Conservation (phyloP, 2,888 invertebrate species). For the Tenthredo scrophulariae region DNA sequence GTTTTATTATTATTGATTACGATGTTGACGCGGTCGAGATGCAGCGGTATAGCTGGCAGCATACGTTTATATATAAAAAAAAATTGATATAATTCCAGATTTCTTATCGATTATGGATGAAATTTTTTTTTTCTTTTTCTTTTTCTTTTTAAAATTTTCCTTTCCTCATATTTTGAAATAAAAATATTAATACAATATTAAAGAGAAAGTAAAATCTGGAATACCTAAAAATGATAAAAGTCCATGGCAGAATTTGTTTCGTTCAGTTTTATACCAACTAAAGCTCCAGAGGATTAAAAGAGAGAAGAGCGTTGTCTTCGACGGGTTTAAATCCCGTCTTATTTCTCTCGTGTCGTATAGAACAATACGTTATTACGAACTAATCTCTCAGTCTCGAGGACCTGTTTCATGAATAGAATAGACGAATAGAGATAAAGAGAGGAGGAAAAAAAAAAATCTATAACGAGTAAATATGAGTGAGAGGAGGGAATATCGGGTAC, state of each 20-base stretch:
- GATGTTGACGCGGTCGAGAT: background rate
- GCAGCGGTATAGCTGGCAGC: no score
- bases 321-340: background rate
- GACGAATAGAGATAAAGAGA: background rate
- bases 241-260: background rate
- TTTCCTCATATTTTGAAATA: background rate
- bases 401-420: background rate
- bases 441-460: background rate
- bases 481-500: background rate
- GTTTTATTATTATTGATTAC: background rate
- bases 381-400: conserved; percentile 67
- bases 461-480: background rate
- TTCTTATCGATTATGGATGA: background rate
- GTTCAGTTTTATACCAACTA: background rate
- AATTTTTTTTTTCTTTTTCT: background rate
- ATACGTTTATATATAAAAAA: background rate
- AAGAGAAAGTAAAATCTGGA: background rate
- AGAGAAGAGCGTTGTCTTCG: background rate
- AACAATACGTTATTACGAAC: conserved; percentile 71
- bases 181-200: background rate
- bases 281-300: no score
- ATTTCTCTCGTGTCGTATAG: conserved; percentile 11
- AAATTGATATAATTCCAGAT: background rate
- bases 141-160: background rate
- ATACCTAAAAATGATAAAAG: no score